Base-by-base conservation (phyloP, 1,140 invertebrate genomes). In the Theocolax elegans region DNA sequence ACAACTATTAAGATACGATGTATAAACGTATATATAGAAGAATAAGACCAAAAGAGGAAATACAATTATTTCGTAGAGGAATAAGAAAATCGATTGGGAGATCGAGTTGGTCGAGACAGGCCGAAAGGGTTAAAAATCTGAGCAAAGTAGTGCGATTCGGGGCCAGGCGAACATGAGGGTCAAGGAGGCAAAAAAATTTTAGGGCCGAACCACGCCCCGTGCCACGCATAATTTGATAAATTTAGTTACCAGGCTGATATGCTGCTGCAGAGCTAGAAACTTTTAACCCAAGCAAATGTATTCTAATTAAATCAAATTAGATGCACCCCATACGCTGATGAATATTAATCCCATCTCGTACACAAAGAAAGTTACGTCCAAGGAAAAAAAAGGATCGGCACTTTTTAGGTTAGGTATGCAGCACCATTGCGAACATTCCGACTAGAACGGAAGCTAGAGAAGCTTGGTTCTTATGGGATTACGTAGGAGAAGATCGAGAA, bases 271-370 rank as follows among this genome's bases (percentile, higher is more conserved):
- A 81, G 79, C 79, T 74, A 79, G 77, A 64, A 74, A 73, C 67
- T 79, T 80, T 80, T 76, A 79, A 74, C 71, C n/a, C 76, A 76
- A 74, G 76, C 77, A 80, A 81, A 81, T 81, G 76, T 81, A 81
- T 81, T 80, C 79, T 81, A 80, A 81, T 81, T 80, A 81, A 81
- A 80, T 79, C 79, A 80, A 80, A 80, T 80, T 77, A 76, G 78
- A 80, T 79, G 78, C 78, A 77, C 72, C 77, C 77, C 58, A 56
- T 25, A 23, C 23, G 42, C 40, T 3, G 35, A 42, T 15, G 13
- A n/a, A n/a, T n/a, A n/a, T n/a, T n/a, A n/a, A n/a, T n/a, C n/a
- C n/a, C n/a, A n/a, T n/a, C n/a, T n/a, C n/a, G n/a, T n/a, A n/a
- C n/a, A n/a, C n/a, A n/a, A n/a, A n/a, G n/a, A n/a, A n/a, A n/a